A percentile compares a stretch with the other conserved stretches of the same genome.
phyloP scores from a whole-genome alignment of 2,888 invertebrate genomes.

The Bombylius discolor region DNA sequence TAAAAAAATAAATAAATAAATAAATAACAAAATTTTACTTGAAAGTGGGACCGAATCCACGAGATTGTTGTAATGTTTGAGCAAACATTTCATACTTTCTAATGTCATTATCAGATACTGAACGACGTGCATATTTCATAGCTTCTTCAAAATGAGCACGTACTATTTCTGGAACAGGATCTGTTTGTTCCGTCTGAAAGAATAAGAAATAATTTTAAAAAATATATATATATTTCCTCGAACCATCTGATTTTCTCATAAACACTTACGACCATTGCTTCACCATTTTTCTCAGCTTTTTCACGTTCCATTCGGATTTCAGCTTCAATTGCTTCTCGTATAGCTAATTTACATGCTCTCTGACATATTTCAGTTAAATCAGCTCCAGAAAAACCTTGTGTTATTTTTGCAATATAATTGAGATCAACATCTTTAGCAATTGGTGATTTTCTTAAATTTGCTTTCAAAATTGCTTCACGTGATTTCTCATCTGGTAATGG shows the following conservation, averaged over 20 bases:
- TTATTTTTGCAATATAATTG: constrained; percentile 68
- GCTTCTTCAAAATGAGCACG: constrained; percentile 98
- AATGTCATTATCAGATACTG: constrained; percentile 98
- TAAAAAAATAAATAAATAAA: not conserved
- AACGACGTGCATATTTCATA: constrained; percentile 95
- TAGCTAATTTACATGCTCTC: constrained; percentile 96
- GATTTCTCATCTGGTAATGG: constrained; percentile 98
- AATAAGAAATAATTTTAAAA: constrained; percentile 5
- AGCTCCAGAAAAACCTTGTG: constrained; percentile 78
- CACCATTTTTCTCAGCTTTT: constrained; percentile 59
- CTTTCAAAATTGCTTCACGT: constrained; percentile 87
- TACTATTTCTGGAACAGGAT: constrained; percentile 97
- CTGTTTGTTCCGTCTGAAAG: constrained; percentile 76
- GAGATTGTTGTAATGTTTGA: constrained; percentile 97
- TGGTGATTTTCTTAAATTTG: constrained; percentile 92
- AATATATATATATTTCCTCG: not conserved
- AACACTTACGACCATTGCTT: constrained; percentile 69
- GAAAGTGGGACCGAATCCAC: constrained; percentile 97
- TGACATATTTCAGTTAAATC: constrained; percentile 99
- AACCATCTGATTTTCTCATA: not conserved
- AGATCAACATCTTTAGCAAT: constrained; percentile 91
- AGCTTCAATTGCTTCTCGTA: constrained; percentile 93
- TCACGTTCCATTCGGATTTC: constrained; percentile 87
- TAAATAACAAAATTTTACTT: constrained; percentile 38
- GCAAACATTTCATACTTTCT: constrained; percentile 99